These are phyloP conservation scores for Oenanthe oenanthe DNA, from an alignment of 2,113 vertebrate species.

Conservation along the genomic window DNA sequence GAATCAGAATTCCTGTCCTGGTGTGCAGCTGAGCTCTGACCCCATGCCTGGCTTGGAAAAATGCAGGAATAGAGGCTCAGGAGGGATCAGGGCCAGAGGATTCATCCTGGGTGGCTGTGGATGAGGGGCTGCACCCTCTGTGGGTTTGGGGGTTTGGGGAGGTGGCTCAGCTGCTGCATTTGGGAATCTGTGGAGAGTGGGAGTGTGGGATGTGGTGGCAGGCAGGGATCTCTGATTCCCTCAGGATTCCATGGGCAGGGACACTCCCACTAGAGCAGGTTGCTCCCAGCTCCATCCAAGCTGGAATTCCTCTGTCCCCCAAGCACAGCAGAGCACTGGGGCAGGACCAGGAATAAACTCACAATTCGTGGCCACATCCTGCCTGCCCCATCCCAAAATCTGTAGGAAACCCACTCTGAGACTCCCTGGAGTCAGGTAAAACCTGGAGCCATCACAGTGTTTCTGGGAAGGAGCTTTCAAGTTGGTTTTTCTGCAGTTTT, in stretches of 20 bases:
- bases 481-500: slow-evolving; percentile 60
- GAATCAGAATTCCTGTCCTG: not conserved
- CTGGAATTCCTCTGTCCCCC: not conserved
- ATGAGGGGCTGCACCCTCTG: not conserved
- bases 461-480: slow-evolving; percentile 66
- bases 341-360: not conserved
- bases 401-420: not conserved
- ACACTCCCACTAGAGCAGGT: not conserved
- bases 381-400: not conserved
- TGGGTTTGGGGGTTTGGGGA: fast-evolving
- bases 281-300: not conserved
- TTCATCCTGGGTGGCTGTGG: fast-evolving
- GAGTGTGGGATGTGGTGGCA: not conserved
- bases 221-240: not conserved
- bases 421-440: not conserved
- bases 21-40: not conserved
- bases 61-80: fast-evolving
- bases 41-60: not conserved
- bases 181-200: fast-evolving
- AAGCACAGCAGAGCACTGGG: not conserved
- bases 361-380: not conserved
- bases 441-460: fast-evolving
- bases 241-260: not conserved
- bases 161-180: not conserved
- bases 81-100: not conserved